Evolutionary conservation across 1,140 invertebrate genomes (phyloP).

Genomic region (Lineus longissimus): DNA sequence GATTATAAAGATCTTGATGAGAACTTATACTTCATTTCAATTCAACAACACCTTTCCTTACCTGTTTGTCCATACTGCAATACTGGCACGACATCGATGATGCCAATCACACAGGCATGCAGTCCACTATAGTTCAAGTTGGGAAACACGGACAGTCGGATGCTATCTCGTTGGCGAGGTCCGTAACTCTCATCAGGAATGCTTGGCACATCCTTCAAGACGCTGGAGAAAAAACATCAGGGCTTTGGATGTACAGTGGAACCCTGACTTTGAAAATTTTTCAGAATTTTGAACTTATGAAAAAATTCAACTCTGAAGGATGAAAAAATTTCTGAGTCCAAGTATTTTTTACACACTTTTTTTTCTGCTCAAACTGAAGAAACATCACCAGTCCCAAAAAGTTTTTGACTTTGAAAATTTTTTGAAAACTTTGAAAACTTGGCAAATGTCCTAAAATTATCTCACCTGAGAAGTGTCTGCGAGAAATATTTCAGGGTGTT

Average conservation of each 20-base stretch:
- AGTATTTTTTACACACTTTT: too few relatives aligned
- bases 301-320: too few relatives aligned
- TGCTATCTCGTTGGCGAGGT: constrained; percentile 68
- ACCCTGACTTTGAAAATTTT: neutral
- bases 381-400: neutral
- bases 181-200: constrained; percentile 83
- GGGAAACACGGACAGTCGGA: constrained; percentile 84
- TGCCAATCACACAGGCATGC: constrained; percentile 61
- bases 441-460: neutral
- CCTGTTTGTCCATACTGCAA: constrained; percentile 54
- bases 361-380: too few relatives aligned
- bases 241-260: neutral
- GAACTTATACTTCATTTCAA: too few relatives aligned
- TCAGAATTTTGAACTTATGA: too few relatives aligned
- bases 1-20: too few relatives aligned
- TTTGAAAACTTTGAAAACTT: too few relatives aligned
- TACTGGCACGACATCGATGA: constrained; percentile 56
- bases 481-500: constrained; percentile 98
- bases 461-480: constrained; percentile 89
- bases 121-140: constrained; percentile 92
- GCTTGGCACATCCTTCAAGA: constrained; percentile 90
- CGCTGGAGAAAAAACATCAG: constrained; percentile 63
- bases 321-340: too few relatives aligned
- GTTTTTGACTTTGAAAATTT: too few relatives aligned
- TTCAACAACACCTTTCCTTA: constrained; percentile 23